These are phyloP conservation scores for Acrobasis repandana DNA, from an alignment of 2,888 invertebrate genomes.

Conservation along the genomic window DNA sequence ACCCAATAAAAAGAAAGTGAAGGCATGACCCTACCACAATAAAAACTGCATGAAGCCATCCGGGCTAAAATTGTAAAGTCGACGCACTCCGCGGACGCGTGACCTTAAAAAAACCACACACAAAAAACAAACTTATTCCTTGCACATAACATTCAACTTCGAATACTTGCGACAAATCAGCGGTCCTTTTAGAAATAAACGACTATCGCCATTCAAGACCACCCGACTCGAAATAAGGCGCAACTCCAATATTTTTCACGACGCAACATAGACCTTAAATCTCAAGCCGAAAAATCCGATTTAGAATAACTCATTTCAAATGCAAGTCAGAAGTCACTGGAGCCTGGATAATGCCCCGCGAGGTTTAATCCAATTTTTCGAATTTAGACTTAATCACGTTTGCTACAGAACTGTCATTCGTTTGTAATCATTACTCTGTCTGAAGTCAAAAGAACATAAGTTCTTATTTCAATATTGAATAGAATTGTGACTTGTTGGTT, in stretches of 20 bases:
- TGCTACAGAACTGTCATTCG: conserved; percentile 59
- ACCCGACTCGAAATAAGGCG: conserved; percentile 42
- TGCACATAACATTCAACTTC: conserved; percentile 37
- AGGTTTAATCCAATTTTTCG: conserved; percentile 45
- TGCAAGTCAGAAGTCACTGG: conserved; percentile 46
- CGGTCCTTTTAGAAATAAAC: conserved; percentile 53
- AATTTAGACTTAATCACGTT: conserved; percentile 58
- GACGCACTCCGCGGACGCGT: conserved; percentile 63
- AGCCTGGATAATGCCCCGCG: conserved; percentile 68
- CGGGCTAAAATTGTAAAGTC: conserved; percentile 78
- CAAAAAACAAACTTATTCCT: conserved; percentile 40
- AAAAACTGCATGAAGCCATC: conserved; percentile 78
- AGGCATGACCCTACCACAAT: conserved; percentile 78
- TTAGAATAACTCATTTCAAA: conserved; percentile 37
- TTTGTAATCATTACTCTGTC: conserved; percentile 28
- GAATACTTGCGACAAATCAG: conserved; percentile 30
- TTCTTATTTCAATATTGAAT: neutral
- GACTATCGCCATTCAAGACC: conserved; percentile 62
- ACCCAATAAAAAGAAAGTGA: conserved; percentile 59
- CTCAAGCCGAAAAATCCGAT: conserved; percentile 38
- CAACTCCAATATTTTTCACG: conserved; percentile 38
- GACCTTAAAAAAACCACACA: conserved; percentile 54
- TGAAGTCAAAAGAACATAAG: conserved; percentile 36
- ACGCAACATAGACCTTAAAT: conserved; percentile 41
- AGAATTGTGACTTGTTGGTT: conserved; percentile 29